Base-by-base conservation (phyloP, 2,797 vertebrate species). In the Arrhamphus sclerolepis region DNA sequence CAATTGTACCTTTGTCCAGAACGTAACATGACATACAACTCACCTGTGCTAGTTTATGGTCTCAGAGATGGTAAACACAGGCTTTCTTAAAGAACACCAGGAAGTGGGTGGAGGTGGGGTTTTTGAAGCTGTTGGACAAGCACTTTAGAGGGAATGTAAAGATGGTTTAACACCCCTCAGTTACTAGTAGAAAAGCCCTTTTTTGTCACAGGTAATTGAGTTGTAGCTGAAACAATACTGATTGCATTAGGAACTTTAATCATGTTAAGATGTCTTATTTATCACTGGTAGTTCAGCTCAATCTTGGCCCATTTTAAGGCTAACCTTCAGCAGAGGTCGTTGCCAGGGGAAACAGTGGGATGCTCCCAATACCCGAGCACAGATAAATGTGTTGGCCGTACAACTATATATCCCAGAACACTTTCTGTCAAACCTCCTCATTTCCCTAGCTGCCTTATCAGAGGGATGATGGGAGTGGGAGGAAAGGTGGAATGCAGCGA, bases 241-340 rank as follows among this genome's bases (percentile, higher is more conserved):
- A 89, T 85, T 87, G 67, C 64, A 80, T 91, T 84, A 87, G 57
- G 63, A 46, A 19, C 62, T 73, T 72, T 83, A 85, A 91, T 87
- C 69, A 47, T 46, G 78, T 91, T 87, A 83, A 77, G 76, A 74
- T 85, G 80, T 85, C 79, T 81, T 71, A 57, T 81, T 79, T 86
- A 87, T 87, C 80, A 81, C 24, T 5, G 70, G 63, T 69, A 88
- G 77, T 85, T 85, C 74, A 64, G 77, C 76, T 86, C 80, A 77
- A 82, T 89, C 75, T 61, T 24, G 53, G 63, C 68, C 81, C 84
- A 78, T 82, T 87, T 81, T 60, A 16, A 83, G 46, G 63, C 51
- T 66, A 71, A 88, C 90, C 86, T 90, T 90, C 81, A n/a, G 11
- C 46, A 81, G 85, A 91, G 88, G 87, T 89, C 68, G 73, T 89